Evolutionary conservation across 2,797 vertebrate genomes (phyloP), one percentile per base, ranked within the genome.

Genomic region (Sus cebifrons): DNA sequence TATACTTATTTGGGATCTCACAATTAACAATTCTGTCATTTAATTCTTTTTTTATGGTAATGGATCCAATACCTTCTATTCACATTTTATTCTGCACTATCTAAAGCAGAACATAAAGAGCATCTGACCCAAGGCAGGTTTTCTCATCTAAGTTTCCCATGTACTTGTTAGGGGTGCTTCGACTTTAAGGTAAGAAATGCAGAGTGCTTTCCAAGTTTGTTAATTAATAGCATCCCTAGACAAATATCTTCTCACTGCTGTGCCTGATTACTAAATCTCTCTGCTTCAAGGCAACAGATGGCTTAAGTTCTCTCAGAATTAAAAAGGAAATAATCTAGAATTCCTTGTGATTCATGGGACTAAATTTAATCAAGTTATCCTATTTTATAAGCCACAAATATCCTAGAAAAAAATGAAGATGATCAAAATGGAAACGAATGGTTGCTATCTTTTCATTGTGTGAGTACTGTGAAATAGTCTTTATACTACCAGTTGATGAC

Each of bases 171-270:
- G 91, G 78, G 94, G 23, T 96, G 58, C 88, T 96, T 97, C 98
- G 96, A 98, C 96, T 98, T 98, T 98, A 98, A 98, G 93, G 94
- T 96, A 98, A 96, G 91, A 98, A 98, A 98, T 97, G 89, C 90
- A 98, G 98, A 98, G 98, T 87, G 78, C 93, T 97, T 98, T 98
- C 98, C 98, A 99, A 98, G 95, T 98, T 98, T 97, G 96, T 98
- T 99, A 98, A 98, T 98, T 99, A 99, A 99, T 97, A 98, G 88
- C 89, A 98, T 98, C 98, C 98, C 98, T 96, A 98, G 98, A 98
- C 97, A 98, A 98, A 98, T 97, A 98, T 81, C 96, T 97, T 98
- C 98, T 98, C 98, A 98, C 96, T 97, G 95, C 89, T 98, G 79
- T 94, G 97, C 96, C 97, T 98, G 97, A 98, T 98, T 98, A 98